Base-by-base conservation (phyloP, 1,140 invertebrate species). In the Dendrolimus kikuchii region DNA sequence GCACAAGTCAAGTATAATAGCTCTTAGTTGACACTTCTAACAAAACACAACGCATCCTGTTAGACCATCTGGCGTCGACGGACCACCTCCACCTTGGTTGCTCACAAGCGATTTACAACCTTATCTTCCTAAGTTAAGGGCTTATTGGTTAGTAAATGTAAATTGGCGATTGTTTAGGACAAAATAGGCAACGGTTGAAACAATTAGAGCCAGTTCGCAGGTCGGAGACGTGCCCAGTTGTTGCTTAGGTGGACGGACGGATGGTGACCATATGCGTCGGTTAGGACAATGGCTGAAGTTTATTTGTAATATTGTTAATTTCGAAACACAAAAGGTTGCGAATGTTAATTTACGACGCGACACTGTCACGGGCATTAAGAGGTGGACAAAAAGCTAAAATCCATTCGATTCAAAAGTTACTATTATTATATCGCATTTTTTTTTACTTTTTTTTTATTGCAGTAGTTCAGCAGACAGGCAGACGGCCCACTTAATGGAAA, bases 61-160 rank as follows among this genome's bases (percentile, higher is more conserved):
- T 39, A 72, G 67, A 74, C 74, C 76, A 79, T 74, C 66, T 77
- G 76, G 74, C 70, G 23, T 23, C 23, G 69, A 65, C 68, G 51
- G 49, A 49, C 38, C 38, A 37, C 6, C 5, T 4, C 36, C 8
- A 46, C 43, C 55, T 48, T 51, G 5, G 4, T 5, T 5, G 4
- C 8, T 8, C 6, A 3, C 2, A 7, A 46, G 46, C 23, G 1
- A 64, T 46, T 44, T 40, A 46, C 42, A 41, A 58, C 52, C 51
- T 51, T 64, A 59, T 38, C 7, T 5, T 44, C 6, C 40, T n/a
- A 4, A 5, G 9, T 50, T 49, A 66, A 47, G 37, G 38, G 10
- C 39, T 41, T 6, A 9, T 43, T 40, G 5, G 47, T 10, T 4
- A 6, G 44, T 39, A 43, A 41, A n/a, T 7, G 8, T 47, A 61